Evolutionary conservation across 2,113 vertebrate species (phyloP).

Genomic region (Mirza zaza): DNA sequence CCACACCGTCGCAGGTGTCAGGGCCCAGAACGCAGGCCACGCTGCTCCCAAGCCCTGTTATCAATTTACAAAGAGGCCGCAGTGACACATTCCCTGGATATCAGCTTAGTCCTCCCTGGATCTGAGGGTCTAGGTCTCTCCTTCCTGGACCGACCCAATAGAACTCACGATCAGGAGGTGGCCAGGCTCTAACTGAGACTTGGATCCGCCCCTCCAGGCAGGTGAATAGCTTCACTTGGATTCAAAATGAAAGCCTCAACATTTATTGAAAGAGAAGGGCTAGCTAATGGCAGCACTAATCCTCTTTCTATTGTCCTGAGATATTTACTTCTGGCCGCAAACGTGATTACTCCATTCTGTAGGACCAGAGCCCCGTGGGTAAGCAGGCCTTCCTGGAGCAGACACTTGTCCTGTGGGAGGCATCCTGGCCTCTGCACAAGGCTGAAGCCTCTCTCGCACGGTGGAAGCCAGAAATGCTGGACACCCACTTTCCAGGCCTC

Average conservation of each 20-base stretch:
- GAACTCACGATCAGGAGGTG: background rate
- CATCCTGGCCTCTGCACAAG: background rate
- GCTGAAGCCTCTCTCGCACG: background rate
- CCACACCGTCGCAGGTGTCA: rapidly evolving
- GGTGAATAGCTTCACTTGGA: background rate
- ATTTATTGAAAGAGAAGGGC: background rate
- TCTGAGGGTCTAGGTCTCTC: background rate
- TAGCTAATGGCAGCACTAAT: background rate
- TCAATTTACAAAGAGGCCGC: background rate
- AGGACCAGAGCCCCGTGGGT: background rate
- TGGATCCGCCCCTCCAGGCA: background rate
- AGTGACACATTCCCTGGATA: background rate
- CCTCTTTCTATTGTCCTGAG: background rate
- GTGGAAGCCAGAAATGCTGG: background rate
- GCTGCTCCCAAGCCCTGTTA: background rate
- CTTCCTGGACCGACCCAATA: background rate
- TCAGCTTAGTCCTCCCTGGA: background rate
- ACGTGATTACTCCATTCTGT: background rate
- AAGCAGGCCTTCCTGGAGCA: background rate
- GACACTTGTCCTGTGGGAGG: background rate
- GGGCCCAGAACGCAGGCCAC: background rate
- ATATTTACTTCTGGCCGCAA: background rate
- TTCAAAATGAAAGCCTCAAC: background rate
- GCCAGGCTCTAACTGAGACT: background rate
- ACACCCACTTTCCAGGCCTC: background rate